Percentiles rank a stretch among this genome's conserved stretches.
Conservation (phyloP, 2,113 vertebrate species). For the Martes martes region DNA sequence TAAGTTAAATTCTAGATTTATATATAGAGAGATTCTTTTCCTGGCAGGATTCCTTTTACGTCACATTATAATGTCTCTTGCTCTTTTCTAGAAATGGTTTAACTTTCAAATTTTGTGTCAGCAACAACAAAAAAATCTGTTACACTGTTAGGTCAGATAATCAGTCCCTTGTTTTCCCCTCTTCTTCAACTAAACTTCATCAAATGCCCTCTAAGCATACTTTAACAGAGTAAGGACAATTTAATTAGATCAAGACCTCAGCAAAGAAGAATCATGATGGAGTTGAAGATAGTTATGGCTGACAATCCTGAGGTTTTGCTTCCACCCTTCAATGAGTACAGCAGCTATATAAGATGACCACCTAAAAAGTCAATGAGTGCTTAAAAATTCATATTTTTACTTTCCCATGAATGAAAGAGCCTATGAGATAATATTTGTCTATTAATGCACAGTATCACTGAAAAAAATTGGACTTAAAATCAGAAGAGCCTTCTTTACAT, state of each 20-base stretch:
- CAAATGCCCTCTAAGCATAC: slow-evolving; percentile 67
- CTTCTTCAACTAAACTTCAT: slow-evolving; percentile 64
- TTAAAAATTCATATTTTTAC: neutral
- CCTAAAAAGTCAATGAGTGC: neutral
- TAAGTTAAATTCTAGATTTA: neutral
- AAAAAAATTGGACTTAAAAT: neutral
- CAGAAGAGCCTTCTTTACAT: neutral
- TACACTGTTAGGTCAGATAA: slow-evolving; percentile 59
- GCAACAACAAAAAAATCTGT: slow-evolving; percentile 28
- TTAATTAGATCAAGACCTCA: slow-evolving; percentile 77
- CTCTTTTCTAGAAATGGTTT: slow-evolving; percentile 40
- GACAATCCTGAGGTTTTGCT: slow-evolving; percentile 33
- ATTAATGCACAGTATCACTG: neutral
- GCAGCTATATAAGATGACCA: neutral
- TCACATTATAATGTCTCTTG: slow-evolving; percentile 32
- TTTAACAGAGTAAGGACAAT: slow-evolving; percentile 73
- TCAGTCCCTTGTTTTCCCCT: slow-evolving; percentile 67
- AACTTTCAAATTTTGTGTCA: slow-evolving; percentile 67
- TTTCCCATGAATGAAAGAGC: neutral
- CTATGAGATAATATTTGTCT: neutral
- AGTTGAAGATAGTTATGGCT: slow-evolving; percentile 57
- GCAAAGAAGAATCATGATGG: slow-evolving; percentile 27
- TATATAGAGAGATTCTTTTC: neutral
- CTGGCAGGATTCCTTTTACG: neutral
- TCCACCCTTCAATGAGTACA: neutral